Base-by-base conservation (phyloP, 2,888 invertebrate genomes). In the Cordilura impudica region DNA sequence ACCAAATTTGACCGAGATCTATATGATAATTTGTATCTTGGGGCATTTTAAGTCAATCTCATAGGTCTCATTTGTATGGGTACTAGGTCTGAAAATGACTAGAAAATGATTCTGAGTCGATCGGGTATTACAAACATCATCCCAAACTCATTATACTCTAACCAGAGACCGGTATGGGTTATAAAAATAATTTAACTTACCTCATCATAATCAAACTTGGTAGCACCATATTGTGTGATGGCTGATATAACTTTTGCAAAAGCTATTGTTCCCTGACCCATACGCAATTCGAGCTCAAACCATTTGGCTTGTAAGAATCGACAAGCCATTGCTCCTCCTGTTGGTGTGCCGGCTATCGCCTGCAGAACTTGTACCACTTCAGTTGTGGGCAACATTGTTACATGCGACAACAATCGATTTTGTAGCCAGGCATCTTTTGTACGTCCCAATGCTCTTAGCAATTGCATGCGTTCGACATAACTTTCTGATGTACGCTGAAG, bases 371-470 rank as follows among this genome's bases (percentile, higher is more conserved):
- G 90, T 5, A 90, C 89, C 76, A 90, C 88, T 84, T 90, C 90
- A 39, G 82, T 83, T 7, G 90, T 89, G 79, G 90, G 89, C 79
- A 90, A 84, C 86, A 89, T 87, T 47, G 90, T 90, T 3, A 90
- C 90, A 79, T 90, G 90, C 10, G 90, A 90, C 14, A 90, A 84
- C 81, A 90, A 84, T 19, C 90, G 90, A 82, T 90, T 90, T 84
- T 90, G 90, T 23, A 90, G 86, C 90, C 90, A 90, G 39, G 90
- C 90, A 81, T 90, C 90, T 83, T 90, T 90, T 78, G 90, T 90
- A 49, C 90, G 85, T 1, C 90, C 90, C 71, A 90, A 81, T 0
- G 90, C 90, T 21, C 90, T 85, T 51, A 90, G 60, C 65, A 90
- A 63, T 81, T 90, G 90, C 88, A 90, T 89, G 2, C 90, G 87